Evolutionary conservation across 2,888 invertebrate genomes (phyloP).

Genomic region (Scrobipalpa costella): DNA sequence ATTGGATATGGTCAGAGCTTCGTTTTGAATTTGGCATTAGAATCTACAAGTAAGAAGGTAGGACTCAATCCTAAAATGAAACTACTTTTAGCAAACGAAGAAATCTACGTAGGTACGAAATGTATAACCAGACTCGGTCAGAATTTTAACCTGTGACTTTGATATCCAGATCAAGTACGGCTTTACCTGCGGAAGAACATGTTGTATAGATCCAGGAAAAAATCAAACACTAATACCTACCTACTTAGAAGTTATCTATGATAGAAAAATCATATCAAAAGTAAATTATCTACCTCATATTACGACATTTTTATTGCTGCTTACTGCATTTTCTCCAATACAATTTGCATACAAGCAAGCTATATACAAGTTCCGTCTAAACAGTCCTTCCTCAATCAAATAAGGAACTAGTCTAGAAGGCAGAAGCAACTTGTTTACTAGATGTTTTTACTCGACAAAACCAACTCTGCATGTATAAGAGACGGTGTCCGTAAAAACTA

Average conservation of each 20-base stretch:
- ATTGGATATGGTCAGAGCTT: slow-evolving; percentile 43
- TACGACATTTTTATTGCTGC: not conserved
- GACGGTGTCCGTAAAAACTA: slow-evolving; percentile 2
- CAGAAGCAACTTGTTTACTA: not conserved
- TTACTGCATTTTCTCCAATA: not conserved
- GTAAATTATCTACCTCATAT: not conserved
- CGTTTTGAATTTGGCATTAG: not conserved
- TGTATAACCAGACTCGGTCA: no score
- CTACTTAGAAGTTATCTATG: no score
- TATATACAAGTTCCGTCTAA: not conserved
- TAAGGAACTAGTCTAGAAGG: not conserved
- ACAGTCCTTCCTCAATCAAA: not conserved
- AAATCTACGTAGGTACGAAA: no score
- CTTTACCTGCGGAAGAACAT: no score
- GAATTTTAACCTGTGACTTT: no score
- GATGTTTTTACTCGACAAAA: slow-evolving; percentile 7
- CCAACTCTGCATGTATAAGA: not conserved
- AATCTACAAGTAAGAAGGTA: not conserved
- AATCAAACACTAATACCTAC: no score
- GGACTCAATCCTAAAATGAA: not conserved
- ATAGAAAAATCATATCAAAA: not conserved
- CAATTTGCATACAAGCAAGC: not conserved
- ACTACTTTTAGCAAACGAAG: no score
- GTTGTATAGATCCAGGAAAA: no score
- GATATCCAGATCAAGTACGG: no score